These are phyloP conservation scores for Megalonaias nervosa DNA, from an alignment of 1,140 invertebrate genomes.

Conservation along the genomic window DNA sequence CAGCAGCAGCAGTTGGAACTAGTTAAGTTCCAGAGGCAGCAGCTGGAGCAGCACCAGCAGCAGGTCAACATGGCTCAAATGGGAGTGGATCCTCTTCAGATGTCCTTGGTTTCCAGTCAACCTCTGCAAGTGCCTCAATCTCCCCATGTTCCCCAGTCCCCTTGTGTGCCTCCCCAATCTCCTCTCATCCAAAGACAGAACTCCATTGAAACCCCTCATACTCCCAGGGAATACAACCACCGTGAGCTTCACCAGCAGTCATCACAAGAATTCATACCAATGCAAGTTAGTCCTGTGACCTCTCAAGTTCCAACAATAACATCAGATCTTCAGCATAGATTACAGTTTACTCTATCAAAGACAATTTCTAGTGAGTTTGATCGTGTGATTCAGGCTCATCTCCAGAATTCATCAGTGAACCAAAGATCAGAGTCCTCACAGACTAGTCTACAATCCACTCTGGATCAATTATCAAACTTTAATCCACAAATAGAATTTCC, in stretches of 20 bases:
- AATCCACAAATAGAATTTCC: too few relatives aligned
- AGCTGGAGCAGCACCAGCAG: slow-evolving; percentile 35
- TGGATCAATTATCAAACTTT: slow-evolving; percentile 16
- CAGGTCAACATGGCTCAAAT: not conserved
- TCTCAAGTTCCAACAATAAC: too few relatives aligned
- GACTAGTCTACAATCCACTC: slow-evolving; percentile 30
- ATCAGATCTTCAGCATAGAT: too few relatives aligned
- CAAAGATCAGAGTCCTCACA: slow-evolving; percentile 32
- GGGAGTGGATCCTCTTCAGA: not conserved
- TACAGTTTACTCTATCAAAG: too few relatives aligned
- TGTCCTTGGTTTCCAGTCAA: slow-evolving; percentile 2
- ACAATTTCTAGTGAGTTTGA: too few relatives aligned
- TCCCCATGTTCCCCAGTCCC: slow-evolving; percentile 24
- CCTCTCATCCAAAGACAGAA: slow-evolving; percentile 36
- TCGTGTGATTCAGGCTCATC: too few relatives aligned
- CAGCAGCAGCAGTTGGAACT: slow-evolving; percentile 57
- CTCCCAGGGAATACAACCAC: slow-evolving; percentile 18
- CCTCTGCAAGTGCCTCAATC: slow-evolving; percentile 14
- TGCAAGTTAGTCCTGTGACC: too few relatives aligned
- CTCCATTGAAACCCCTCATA: slow-evolving; percentile 38
- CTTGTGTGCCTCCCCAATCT: slow-evolving; percentile 30
- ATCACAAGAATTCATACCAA: too few relatives aligned
- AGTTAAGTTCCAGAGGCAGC: slow-evolving; percentile 64
- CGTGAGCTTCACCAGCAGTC: slow-evolving; percentile 18
- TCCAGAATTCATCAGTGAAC: slow-evolving; percentile 9